Base-by-base conservation (phyloP, 2,797 vertebrate species). In the Oreochromis grahami region DNA sequence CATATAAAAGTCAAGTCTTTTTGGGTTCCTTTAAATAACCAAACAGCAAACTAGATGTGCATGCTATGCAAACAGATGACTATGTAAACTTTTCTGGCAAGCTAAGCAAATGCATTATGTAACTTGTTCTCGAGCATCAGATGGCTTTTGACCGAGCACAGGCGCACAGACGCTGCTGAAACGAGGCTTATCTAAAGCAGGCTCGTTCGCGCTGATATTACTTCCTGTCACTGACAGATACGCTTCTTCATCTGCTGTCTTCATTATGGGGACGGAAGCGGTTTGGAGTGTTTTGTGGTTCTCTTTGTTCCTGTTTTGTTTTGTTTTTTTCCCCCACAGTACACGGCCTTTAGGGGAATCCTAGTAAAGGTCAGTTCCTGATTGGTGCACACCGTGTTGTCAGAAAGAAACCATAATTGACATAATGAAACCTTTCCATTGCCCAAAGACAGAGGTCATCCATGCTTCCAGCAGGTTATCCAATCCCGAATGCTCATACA, bases 51-150 rank as follows among this genome's bases (percentile, higher is more conserved):
- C 91, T 92, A 83, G 90, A 91, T 92, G 93, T 93, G 87, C 86
- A 80, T 78, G 58, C 88, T 83, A 91, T 93, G 95, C 94, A 96
- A 95, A 96, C 90, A 86, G 13, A 15, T 45, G 86, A 60, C 89
- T 80, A 95, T 95, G 94, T 89, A 95, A 95, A 96, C 91, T 77
- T 89, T 77, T 17, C 76, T 53, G 78, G 65, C 34, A 3, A 83
- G 82, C 89, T 91, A 95, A 89, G 92, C 93, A 96, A 96, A 96
- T 94, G 45, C 43, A 60, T 95, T 93, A 95, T 93, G 85, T 79
- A 95, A 96, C 88, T 63, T 43, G 80, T 89, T 85, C 76, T 89
- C 19, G 29, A 78, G 85, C 79, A 38, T 80, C 89, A 77, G 82
- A 79, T 88, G 86, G 38, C 78, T 85, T 85, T 13, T 51, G 60